A percentile compares a stretch with the other conserved stretches of the same genome.
phyloP scores from a whole-genome alignment of 1,140 invertebrate genomes.

The Drosophila sp. region DNA sequence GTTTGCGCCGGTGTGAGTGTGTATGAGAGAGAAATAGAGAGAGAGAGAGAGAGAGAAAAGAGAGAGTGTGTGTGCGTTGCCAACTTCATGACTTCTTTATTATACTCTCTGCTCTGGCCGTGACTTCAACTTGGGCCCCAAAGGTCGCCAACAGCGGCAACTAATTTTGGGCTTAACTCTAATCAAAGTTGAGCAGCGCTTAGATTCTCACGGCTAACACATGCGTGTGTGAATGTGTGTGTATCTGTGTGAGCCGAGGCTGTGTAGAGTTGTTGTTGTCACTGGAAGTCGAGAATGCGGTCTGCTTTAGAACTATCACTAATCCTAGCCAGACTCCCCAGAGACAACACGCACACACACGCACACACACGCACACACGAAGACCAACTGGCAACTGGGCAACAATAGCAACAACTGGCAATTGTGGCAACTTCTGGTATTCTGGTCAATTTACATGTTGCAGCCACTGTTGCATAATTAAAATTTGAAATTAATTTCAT shows the following conservation, averaged over 20 bases:
- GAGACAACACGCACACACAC: not conserved
- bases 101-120: constrained; percentile 22
- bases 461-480: constrained; percentile 79
- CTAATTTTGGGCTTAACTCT: constrained; percentile 79
- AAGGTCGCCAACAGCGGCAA: constrained; percentile 59
- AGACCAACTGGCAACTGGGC: constrained; percentile 11
- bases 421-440: constrained; percentile 31
- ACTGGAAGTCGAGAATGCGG: constrained; percentile 14
- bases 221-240: constrained; percentile 9
- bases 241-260: not conserved
- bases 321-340: constrained; percentile 34
- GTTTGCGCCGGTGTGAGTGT: constrained; percentile 13
- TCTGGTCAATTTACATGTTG: constrained; percentile 68
- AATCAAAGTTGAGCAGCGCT: constrained; percentile 74
- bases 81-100: constrained; percentile 47
- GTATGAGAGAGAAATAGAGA: too few relatives aligned
- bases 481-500: constrained; percentile 81
- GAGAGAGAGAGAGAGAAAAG: too few relatives aligned
- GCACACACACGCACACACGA: constrained; percentile 15
- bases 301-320: constrained; percentile 27
- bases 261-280: constrained; percentile 5
- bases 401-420: not conserved
- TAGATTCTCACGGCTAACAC: constrained; percentile 49
- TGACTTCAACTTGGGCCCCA: not conserved
- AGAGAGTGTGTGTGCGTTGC: constrained; percentile 23